Conservation (phyloP, 2,113 vertebrate species). For the Dendrocopos noguchii region DNA sequence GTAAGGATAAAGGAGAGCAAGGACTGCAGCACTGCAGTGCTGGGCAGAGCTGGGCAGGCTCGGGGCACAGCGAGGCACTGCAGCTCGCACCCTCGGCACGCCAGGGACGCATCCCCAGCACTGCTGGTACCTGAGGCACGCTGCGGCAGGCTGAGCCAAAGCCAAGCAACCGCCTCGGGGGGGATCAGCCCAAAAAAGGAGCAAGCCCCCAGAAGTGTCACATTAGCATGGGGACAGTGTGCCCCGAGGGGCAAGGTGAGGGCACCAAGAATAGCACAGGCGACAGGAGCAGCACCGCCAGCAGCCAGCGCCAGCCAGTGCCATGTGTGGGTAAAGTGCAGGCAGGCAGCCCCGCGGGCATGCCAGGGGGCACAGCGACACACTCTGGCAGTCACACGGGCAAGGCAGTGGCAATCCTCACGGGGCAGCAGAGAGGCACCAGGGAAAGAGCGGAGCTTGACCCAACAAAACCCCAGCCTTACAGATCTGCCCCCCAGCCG, state of each 20-base stretch:
- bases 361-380: background rate
- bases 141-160: background rate
- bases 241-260: background rate
- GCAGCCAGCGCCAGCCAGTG: background rate
- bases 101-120: background rate
- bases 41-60: background rate
- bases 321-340: background rate
- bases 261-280: background rate
- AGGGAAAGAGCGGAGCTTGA: background rate
- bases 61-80: background rate
- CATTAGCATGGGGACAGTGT: accelerated
- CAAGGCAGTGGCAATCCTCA: background rate
- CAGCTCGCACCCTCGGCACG: background rate
- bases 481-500: accelerated
- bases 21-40: background rate
- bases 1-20: background rate
- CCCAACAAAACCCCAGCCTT: background rate
- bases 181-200: background rate
- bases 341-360: background rate
- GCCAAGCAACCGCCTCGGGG: background rate
- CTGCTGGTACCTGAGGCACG: background rate
- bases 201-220: background rate
- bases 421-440: background rate
- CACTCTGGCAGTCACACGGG: background rate
- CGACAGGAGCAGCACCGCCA: accelerated